Evolutionary conservation across 1,140 invertebrate species (phyloP).

Genomic region (Nilaparvata lugens): DNA sequence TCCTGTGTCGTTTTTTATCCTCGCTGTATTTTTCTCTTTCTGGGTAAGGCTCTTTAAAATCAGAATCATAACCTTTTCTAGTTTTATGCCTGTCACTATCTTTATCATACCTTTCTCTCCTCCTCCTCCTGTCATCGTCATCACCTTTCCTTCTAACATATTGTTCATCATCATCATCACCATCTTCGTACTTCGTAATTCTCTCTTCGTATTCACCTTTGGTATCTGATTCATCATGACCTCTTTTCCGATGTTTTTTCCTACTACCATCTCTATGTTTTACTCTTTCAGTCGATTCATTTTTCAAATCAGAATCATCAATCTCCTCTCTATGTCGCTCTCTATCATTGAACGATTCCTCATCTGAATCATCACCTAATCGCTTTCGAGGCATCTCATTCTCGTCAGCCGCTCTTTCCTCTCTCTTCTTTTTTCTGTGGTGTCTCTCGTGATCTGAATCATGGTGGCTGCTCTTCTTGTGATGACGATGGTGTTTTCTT

Average conservation of each 20-base stretch:
- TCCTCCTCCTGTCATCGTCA: slow-evolving; percentile 9
- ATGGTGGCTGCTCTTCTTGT: too few species aligned
- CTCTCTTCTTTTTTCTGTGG: too few species aligned
- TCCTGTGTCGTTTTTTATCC: slow-evolving; percentile 14
- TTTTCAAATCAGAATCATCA: neutral
- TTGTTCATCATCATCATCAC: slow-evolving; percentile 3
- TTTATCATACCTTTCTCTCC: slow-evolving; percentile 7
- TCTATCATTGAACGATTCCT: too few species aligned
- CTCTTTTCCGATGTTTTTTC: slow-evolving; percentile 4
- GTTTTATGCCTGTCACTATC: slow-evolving; percentile 27
- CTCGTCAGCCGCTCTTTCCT: too few species aligned
- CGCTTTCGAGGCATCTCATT: too few species aligned
- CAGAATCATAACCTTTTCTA: slow-evolving; percentile 34
- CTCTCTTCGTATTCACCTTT: neutral
- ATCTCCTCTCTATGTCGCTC: too few species aligned
- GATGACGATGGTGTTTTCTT: too few species aligned
- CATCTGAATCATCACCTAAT: too few species aligned
- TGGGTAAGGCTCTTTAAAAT: slow-evolving; percentile 27
- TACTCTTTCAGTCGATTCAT: neutral
- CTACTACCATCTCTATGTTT: neutral
- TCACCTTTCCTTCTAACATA: slow-evolving; percentile 14
- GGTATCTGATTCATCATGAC: neutral
- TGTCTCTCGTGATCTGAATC: too few species aligned
- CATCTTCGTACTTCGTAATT: slow-evolving; percentile 2
- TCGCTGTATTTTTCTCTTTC: slow-evolving; percentile 17